These are phyloP conservation scores for Gymnarchus niloticus DNA, from an alignment of 2,113 vertebrate genomes.

Conservation along the genomic window DNA sequence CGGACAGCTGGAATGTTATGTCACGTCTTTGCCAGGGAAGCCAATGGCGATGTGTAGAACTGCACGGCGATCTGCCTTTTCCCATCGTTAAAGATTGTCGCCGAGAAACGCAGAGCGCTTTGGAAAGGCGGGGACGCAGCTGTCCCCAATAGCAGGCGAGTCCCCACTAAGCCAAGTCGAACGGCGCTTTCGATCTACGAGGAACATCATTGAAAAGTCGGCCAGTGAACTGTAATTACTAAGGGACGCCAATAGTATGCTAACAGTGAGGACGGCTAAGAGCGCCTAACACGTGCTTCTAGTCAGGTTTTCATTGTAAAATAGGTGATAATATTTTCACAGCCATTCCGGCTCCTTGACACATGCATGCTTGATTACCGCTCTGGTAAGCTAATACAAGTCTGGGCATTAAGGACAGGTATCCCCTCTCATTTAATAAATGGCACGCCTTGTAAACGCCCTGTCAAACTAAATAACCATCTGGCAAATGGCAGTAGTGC, in stretches of 20 bases:
- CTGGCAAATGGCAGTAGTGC: background rate
- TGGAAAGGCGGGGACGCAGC: background rate
- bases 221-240: background rate
- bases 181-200: background rate
- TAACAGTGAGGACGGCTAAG: background rate
- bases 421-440: background rate
- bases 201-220: background rate
- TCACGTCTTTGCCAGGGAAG: background rate
- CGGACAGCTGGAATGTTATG: background rate
- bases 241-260: background rate
- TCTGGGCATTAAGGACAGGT: background rate
- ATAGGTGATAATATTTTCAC: background rate
- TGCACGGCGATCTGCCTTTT: background rate
- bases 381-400: background rate
- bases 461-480: constrained; percentile 10
- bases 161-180: background rate
- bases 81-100: background rate
- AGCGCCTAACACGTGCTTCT: background rate
- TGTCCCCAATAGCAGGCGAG: background rate
- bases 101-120: background rate
- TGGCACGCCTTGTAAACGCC: background rate
- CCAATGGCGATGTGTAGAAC: background rate
- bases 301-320: background rate
- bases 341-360: background rate
- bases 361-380: background rate